Conservation (phyloP, 2,113 vertebrate species). For the Platanista minor region DNA sequence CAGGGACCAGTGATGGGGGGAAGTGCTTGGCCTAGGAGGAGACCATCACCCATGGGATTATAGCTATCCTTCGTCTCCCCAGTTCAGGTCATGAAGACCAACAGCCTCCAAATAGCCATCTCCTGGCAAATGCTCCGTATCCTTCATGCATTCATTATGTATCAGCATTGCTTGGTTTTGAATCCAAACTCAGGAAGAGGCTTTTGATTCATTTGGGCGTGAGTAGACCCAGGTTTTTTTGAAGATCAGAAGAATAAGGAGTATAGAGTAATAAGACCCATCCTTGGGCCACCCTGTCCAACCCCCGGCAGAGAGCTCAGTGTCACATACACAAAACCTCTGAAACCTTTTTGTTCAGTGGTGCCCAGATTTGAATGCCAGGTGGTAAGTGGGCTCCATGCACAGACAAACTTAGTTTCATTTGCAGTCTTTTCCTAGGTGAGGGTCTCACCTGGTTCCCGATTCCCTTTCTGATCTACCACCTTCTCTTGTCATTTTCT, state of each 20-base stretch:
- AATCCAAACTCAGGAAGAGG: neutral
- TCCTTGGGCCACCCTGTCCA: neutral
- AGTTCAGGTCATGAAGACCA: neutral
- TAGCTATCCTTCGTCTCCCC: neutral
- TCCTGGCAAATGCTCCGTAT: neutral
- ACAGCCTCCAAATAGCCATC: neutral
- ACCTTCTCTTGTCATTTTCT: neutral
- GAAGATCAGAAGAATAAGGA: neutral
- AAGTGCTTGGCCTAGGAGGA: neutral
- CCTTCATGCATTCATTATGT: neutral
- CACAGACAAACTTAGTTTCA: neutral
- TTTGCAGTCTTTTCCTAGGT: neutral
- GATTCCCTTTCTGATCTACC: neutral
- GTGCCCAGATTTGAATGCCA: neutral
- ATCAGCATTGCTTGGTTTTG: neutral
- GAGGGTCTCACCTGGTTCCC: neutral
- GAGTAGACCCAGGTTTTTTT: neutral
- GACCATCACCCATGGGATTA: too few species aligned
- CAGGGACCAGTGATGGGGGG: neutral
- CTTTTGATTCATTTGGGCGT: neutral
- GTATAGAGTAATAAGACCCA: neutral
- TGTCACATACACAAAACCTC: neutral
- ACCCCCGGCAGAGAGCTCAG: fast-evolving
- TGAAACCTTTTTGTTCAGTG: neutral
- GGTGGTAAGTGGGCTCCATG: neutral